phyloP scores from a whole-genome alignment of 2,888 invertebrate genomes.

The Minunthozetes semirufus region DNA sequence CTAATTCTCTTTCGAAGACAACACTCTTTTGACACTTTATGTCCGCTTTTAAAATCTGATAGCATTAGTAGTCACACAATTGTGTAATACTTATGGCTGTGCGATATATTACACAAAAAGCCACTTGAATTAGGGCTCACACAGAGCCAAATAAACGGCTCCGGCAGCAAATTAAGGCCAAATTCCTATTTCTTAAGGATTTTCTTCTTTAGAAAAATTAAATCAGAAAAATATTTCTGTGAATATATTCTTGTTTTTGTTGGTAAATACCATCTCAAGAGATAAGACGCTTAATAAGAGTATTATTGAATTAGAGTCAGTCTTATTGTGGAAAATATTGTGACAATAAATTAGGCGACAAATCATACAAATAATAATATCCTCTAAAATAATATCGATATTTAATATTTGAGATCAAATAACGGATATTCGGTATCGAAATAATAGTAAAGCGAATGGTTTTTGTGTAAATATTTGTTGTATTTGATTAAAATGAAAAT shows the following conservation, averaged over 20 bases:
- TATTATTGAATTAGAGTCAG: no score
- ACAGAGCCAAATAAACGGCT: not conserved
- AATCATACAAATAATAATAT: no score
- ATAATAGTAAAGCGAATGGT: not conserved
- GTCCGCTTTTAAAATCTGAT: not conserved
- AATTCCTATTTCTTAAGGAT: not conserved
- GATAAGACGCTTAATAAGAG: no score
- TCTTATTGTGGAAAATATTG: no score
- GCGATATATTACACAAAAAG: not conserved
- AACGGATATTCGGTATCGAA: not conserved
- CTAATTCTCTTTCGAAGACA: not conserved
- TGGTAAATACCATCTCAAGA: no score
- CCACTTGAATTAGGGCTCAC: not conserved
- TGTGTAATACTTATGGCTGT: not conserved
- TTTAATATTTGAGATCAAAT: not conserved
- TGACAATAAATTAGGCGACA: not conserved
- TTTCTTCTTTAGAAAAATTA: no score
- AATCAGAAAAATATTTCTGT: no score
- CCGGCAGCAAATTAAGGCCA: conserved; percentile 1
- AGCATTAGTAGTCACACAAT: not conserved
- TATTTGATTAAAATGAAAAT: no score
- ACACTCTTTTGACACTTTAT: conserved; percentile 20
- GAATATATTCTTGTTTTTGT: no score
- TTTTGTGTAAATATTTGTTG: not conserved
- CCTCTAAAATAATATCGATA: no score